Evolutionary conservation across 1,140 invertebrate genomes (phyloP), one percentile per base, ranked within the genome.

Genomic region (Diploscapter pachys): DNA sequence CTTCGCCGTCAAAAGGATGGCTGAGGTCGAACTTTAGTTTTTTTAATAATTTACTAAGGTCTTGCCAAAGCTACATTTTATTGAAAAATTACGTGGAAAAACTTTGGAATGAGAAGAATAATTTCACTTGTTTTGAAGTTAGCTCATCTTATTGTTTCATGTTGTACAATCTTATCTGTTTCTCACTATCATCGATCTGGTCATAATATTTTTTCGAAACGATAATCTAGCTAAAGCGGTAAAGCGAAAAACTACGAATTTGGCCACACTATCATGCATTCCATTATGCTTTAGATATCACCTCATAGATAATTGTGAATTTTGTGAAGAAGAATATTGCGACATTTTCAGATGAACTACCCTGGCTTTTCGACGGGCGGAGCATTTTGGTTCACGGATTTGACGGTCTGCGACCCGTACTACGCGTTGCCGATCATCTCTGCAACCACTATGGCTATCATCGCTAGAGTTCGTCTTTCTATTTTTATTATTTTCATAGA

Each of bases 331-430:
- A 31, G 31, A 65, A 9, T 31, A 50, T 50, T 6, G 63, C 8
- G 13, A 31, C 63, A 31, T 65, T 65, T 65, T 31, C 50, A 72
- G 71, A 63, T 76, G 31, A 76, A 76, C 57, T 79, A 79, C 55
- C 78, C 78, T 5, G 78, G 93, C 85, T 89, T 98, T 89, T 90
- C 90, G 76, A 87, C 89, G 48, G 96, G 95, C n/a, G 96, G 96
- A 3, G 74, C 94, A 0, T 91, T 89, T 68, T 99, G 96, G 96
- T 95, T 98, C 85, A 88, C 89, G 0, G 93, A 99, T 89, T 89
- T 99, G 9, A 95, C 93, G 4, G 79, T 93, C 5, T 87, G 91
- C 51, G 96, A 99, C 89, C 94, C 94, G 8, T 94, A 90, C 86
- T 98, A 92, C 82, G 74, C 93, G 31, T 86, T 99, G 71, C 96